Evolutionary conservation across 2,797 vertebrate species (phyloP).

Genomic region (Mus spretus): DNA sequence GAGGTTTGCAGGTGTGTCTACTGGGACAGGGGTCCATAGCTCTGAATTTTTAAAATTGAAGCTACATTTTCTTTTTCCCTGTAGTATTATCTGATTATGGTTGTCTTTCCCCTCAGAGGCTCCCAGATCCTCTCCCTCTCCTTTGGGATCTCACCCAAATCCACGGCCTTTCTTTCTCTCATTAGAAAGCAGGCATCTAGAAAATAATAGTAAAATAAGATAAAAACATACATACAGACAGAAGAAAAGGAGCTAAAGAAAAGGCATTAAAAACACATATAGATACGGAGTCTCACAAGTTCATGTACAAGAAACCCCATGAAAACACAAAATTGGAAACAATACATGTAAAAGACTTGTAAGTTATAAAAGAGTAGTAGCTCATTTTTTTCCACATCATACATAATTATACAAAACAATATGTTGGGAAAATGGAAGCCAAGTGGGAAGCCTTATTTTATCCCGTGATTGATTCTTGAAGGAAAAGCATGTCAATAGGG

Average conservation of each 20-base stretch:
- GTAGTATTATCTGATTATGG: background rate
- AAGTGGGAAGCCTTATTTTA: background rate
- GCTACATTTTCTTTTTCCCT: background rate
- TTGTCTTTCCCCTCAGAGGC: background rate
- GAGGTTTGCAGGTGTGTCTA: background rate
- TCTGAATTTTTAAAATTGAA: background rate
- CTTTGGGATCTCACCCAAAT: too few relatives aligned
- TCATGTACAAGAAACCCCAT: background rate
- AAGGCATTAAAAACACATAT: background rate
- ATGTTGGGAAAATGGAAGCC: background rate
- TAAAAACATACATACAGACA: background rate
- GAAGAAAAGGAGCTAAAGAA: background rate
- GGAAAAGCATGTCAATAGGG: background rate
- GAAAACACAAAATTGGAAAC: background rate
- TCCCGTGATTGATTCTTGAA: background rate
- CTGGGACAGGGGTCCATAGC: background rate
- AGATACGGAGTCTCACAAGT: background rate
- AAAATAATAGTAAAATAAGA: background rate
- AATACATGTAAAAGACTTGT: background rate
- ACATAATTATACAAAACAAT: background rate
- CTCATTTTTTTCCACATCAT: background rate
- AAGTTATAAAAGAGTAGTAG: background rate
- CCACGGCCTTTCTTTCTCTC: background rate
- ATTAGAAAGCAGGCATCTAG: background rate
- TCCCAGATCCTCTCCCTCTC: background rate